A percentile compares a stretch with the other conserved stretches of the same genome.
Evolutionary conservation across 2,888 invertebrate species (phyloP).

Genomic region (Ecliptopera silaceata): DNA sequence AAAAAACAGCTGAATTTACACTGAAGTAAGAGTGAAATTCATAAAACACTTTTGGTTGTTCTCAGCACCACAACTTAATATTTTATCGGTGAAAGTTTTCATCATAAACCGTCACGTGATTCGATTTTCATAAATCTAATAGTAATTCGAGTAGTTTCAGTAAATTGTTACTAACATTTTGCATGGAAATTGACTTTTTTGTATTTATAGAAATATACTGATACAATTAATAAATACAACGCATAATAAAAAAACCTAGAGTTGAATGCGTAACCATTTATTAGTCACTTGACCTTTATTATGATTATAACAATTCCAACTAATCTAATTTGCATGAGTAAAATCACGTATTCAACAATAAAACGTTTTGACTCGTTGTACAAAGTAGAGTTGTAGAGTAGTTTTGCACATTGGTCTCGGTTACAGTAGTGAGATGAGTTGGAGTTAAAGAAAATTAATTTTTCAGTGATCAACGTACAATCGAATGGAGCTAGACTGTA

Average conservation of each 20-base stretch:
- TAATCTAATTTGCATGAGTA: conserved; percentile 42
- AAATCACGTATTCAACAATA: conserved; percentile 32
- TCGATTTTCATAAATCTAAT: conserved; percentile 4
- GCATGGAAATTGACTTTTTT: conserved; percentile 24
- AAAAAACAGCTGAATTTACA: conserved; percentile 29
- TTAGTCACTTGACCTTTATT: conserved; percentile 2
- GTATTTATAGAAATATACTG: conserved; percentile 14
- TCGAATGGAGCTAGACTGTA: conserved; percentile 78
- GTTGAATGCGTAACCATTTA: conserved; percentile 1
- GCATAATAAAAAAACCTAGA: not conserved
- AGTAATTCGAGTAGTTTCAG: conserved; percentile 4
- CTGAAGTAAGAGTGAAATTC: conserved; percentile 32
- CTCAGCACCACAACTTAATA: conserved; percentile 12
- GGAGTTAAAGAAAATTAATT: conserved; percentile 72
- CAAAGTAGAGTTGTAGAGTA: conserved; percentile 38
- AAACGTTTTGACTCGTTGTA: conserved; percentile 31
- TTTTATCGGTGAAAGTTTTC: conserved; percentile 14
- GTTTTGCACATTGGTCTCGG: conserved; percentile 64
- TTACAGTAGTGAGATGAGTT: conserved; percentile 54
- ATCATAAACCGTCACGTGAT: conserved; percentile 1
- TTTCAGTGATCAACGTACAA: conserved; percentile 80
- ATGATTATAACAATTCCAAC: conserved; percentile 8
- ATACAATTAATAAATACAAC: conserved; percentile 9
- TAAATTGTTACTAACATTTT: conserved; percentile 27
- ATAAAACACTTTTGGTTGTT: conserved; percentile 18